Base-by-base conservation (phyloP, 2,888 invertebrate species). In the Bellardia bayeri region DNA sequence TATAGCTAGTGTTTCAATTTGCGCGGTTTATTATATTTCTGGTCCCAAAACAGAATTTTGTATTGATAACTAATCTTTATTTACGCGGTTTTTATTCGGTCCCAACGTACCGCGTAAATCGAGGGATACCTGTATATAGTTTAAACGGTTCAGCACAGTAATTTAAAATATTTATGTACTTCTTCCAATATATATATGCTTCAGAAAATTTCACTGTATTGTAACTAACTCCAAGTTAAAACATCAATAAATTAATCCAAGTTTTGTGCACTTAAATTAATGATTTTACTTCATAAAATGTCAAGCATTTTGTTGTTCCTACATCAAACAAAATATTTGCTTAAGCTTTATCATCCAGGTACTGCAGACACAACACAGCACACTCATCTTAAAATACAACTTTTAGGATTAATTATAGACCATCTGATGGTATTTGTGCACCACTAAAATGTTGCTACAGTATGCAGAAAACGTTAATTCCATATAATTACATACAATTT, bases 401-500 rank as follows among this genome's bases (percentile, higher is more conserved):
- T 71, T 71, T 83, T 30, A 61, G 82, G 76, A 83, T 83, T 83
- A 83, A 83, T 83, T 83, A 76, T 83, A 83, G 45, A 83, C 42
- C 82, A 76, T 54, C 63, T 45, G 54, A 51, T 76, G 75, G 68
- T 11, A 42, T 66, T 82, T 66, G 45, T 68, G 16, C 49, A 37
- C 49, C 49, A 49, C 23, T 68, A 68, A 56, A 58, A 30, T 51
- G 33, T 71, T 78, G 84, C 13, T 23, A 40, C 37, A 74, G 49
- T 51, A 72, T 72, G 58, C 58, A 74, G 58, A 79, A 79, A 79
- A 79, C 72, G 51, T 79, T 85, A 85, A 85, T 85, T 68, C 74
- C 72, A 40, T 74, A 86, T 88, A 89, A 89, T 89, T 89, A 85
- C 85, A 85, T 79, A 88, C 88, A 89, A 89, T 89, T 89, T 88